A percentile compares a stretch with the other conserved stretches of the same genome.
These are phyloP conservation scores for Amblyteles armatorius DNA, from an alignment of 2,888 invertebrate species.

Conservation along the genomic window DNA sequence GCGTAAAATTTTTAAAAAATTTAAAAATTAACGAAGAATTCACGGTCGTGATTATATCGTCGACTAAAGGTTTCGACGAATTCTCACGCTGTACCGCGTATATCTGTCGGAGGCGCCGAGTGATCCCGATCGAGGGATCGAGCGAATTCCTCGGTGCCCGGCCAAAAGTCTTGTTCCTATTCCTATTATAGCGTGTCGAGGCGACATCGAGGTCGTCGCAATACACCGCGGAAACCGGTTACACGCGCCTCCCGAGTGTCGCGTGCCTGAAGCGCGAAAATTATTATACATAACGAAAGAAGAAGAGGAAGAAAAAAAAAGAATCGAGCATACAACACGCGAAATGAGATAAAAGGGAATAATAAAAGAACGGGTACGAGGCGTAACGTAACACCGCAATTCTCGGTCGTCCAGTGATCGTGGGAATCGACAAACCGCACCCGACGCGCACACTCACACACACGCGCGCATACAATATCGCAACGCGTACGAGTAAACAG, in stretches of 20 bases:
- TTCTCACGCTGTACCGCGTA: neutral
- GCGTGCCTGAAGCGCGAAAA: constrained; percentile 63
- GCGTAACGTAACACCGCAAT: constrained; percentile 55
- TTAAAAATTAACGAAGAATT: neutral
- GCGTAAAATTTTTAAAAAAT: neutral
- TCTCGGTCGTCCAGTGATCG: constrained; percentile 58
- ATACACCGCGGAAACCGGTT: constrained; percentile 23
- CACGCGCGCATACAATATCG: constrained; percentile 10
- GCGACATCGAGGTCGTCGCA: constrained; percentile 40
- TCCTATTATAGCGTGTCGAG: constrained; percentile 74
- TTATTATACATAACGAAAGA: constrained; percentile 23
- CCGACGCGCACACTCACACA: constrained; percentile 25
- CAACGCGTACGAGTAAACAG: constrained; percentile 24
- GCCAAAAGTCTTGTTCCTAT: constrained; percentile 81
- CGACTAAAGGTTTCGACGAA: neutral
- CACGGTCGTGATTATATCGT: constrained; percentile 23
- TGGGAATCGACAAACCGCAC: constrained; percentile 58
- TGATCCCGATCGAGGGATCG: constrained; percentile 4
- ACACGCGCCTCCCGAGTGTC: constrained; percentile 49
- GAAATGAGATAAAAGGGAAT: constrained; percentile 29
- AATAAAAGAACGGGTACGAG: constrained; percentile 46
- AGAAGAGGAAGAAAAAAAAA: neutral
- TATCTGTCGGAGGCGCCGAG: neutral
- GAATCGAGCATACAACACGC: constrained; percentile 9
- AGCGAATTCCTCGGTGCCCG: constrained; percentile 32